Conservation (phyloP, 2,888 invertebrate species). For the Cataglyphis albicans region DNA sequence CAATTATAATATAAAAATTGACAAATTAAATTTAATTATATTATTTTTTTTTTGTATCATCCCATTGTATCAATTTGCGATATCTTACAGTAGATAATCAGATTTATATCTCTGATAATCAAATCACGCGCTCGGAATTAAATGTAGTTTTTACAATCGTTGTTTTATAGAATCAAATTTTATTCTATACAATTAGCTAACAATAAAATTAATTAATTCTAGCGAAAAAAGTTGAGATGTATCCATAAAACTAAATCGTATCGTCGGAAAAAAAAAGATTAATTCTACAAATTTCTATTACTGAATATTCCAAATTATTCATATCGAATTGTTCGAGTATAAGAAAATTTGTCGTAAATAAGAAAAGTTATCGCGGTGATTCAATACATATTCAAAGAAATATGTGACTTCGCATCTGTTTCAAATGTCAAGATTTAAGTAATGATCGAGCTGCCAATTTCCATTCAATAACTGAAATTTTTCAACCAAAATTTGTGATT, state of each 20-base stretch:
- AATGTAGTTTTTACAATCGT: not conserved
- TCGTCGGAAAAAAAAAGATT: not conserved
- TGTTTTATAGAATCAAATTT: not conserved
- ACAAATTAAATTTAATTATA: not conserved
- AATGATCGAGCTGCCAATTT: not conserved
- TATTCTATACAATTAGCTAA: not conserved
- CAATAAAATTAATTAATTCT: not conserved
- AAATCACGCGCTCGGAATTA: not conserved
- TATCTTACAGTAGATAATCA: not conserved
- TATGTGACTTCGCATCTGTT: not conserved
- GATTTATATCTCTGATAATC: not conserved
- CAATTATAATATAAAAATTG: not conserved
- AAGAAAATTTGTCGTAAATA: not conserved
- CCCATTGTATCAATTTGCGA: not conserved
- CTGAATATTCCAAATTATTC: not conserved
- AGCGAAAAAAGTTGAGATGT: not conserved
- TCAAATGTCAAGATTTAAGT: not conserved
- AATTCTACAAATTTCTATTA: not conserved
- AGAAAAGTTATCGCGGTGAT: not conserved
- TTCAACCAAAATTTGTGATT: not conserved
- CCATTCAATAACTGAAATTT: not conserved
- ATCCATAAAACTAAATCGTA: not conserved
- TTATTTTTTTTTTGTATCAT: not conserved
- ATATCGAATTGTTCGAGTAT: not conserved
- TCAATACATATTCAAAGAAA: not conserved